These are phyloP conservation scores for Pectinophora gossypiella DNA, from an alignment of 1,140 invertebrate genomes.

Conservation along the genomic window DNA sequence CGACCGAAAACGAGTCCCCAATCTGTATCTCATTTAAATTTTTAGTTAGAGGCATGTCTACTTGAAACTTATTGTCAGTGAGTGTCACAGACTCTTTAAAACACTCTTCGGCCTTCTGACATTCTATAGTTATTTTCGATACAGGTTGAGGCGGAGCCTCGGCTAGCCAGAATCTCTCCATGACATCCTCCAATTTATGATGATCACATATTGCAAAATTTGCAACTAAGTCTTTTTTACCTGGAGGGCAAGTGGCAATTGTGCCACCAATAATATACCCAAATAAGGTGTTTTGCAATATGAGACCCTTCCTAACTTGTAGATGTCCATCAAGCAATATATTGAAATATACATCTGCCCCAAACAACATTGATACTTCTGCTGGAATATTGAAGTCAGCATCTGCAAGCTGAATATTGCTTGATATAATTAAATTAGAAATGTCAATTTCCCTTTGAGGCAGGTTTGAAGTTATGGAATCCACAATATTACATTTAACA, in stretches of 20 bases:
- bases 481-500: constrained; percentile 13
- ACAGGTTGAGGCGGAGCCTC: background rate
- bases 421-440: background rate
- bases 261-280: background rate
- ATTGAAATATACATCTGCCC: background rate
- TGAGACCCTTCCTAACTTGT: background rate
- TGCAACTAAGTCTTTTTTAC: too few species aligned
- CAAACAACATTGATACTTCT: background rate
- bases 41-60: background rate
- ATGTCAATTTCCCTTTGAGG: background rate
- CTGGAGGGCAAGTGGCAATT: too few species aligned
- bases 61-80: background rate
- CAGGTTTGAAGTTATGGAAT: constrained; percentile 12
- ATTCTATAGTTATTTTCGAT: background rate
- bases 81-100: constrained; percentile 5
- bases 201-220: background rate
- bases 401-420: background rate
- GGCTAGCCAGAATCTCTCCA: constrained; percentile 6
- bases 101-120: background rate
- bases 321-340: background rate
- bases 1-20: constrained; percentile 7
- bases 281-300: background rate
- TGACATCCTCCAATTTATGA: constrained; percentile 5
- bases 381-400: background rate
- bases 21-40: background rate